Conservation (phyloP, 1,140 invertebrate genomes). For the Caenorhabditis tropicalis region DNA sequence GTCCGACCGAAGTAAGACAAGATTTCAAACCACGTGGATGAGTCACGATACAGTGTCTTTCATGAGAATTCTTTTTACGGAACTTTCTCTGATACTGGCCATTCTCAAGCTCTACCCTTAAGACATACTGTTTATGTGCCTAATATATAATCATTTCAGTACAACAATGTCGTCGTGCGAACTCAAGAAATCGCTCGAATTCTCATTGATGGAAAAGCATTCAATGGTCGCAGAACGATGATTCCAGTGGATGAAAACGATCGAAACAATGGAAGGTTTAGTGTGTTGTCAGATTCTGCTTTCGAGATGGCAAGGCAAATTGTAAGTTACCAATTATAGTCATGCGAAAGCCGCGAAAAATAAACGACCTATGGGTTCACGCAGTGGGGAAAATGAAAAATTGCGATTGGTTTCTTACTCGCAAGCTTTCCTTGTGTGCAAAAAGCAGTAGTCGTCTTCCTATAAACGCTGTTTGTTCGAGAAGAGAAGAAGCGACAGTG, state of each 20-base stretch:
- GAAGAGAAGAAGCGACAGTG: not conserved
- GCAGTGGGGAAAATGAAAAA: not conserved
- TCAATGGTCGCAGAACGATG: not conserved
- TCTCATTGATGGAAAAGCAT: not conserved
- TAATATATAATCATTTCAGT: not conserved
- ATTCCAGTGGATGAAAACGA: not conserved
- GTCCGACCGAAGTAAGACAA: too few relatives aligned
- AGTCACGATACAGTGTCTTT: too few relatives aligned
- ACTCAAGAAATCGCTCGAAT: not conserved
- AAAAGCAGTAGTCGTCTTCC: slow-evolving; percentile 7
- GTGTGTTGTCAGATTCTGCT: not conserved
- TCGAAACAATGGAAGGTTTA: not conserved
- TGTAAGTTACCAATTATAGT: not conserved
- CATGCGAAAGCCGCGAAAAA: not conserved
- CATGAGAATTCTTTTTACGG: too few relatives aligned
- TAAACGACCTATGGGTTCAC: not conserved
- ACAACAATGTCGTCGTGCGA: not conserved
- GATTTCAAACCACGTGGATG: too few relatives aligned
- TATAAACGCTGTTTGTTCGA: slow-evolving; percentile 14
- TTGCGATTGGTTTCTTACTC: not conserved
- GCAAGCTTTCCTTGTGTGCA: not conserved
- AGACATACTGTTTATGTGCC: too few relatives aligned
- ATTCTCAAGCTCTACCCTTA: too few relatives aligned
- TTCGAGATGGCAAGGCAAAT: not conserved
- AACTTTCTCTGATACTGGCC: too few relatives aligned